Base-by-base conservation (phyloP, 1,140 invertebrate genomes). In the Fopius arisanus region DNA sequence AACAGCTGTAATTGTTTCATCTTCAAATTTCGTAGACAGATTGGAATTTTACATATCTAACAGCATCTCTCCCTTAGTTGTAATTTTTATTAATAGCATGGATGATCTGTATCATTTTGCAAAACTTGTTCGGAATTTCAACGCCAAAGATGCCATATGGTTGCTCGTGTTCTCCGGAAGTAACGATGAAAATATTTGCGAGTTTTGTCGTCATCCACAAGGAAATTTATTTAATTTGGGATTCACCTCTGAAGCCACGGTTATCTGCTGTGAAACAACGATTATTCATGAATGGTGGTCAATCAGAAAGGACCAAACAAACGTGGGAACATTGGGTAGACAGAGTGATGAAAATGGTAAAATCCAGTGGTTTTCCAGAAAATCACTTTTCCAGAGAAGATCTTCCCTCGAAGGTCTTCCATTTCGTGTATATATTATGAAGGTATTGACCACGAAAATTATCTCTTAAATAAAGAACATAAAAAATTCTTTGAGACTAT, bases 371-470 rank as follows among this genome's bases (percentile, higher is more conserved):
- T 51, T 5, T 6, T 21, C n/a, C 43, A 51, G 9, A 5, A n/a
- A 51, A 16, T 7, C 43, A 7, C 43, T 51, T 1, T 1, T 19
- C 79, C 26, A 33, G 81, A 43, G 74, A 70, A 1, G 78, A 78
- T 1, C 48, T 74, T 21, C 23, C 65, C 29, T 16, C 14, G 43
- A 19, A 3, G 43, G n/a, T 19, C n/a, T 7, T 12, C 1, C n/a
- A 9, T 51, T 84, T 6, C 65, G 79, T 6, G 41, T 82, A 0
- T 65, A 74, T 0, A 54, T 71, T 14, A 74, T 82, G 1, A 37
- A 76, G 14, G 82, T 83, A 73, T 16, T n/a, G 70, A 31, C 19
- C 3, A 31, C 29, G 29, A 31, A 31, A 7, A 31, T 7, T 31
- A 7, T 31, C 29, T 4, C 29, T 4, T 31, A 7, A 31, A 7